phyloP scores from a whole-genome alignment of 2,888 invertebrate species.

The Trypoxylon attenuatum region DNA sequence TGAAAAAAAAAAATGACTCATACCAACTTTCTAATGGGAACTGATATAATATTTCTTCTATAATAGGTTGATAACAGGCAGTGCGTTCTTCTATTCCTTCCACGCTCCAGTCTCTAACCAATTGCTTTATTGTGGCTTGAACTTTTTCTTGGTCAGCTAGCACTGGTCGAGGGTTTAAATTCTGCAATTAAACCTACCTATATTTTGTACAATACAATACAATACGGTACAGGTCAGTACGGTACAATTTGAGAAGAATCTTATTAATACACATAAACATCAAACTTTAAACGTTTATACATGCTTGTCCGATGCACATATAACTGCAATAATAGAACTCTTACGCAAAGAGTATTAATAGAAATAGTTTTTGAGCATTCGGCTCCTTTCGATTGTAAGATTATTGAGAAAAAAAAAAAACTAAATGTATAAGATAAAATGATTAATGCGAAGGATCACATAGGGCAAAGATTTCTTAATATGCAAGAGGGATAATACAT shows the following conservation, averaged over 20 bases:
- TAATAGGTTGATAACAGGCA: slow-evolving; percentile 92
- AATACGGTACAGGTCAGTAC: too few relatives aligned
- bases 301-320: neutral
- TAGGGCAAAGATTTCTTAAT: slow-evolving; percentile 14
- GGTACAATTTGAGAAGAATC: slow-evolving; percentile 13
- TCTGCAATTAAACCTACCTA: slow-evolving; percentile 68
- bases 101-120: slow-evolving; percentile 97
- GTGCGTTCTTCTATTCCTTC: slow-evolving; percentile 88
- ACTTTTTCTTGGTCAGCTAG: slow-evolving; percentile 84
- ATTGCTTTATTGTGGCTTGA: slow-evolving; percentile 94
- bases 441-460: neutral
- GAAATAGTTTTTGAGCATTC: too few relatives aligned
- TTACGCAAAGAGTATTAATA: too few relatives aligned
- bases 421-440: neutral
- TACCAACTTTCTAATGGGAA: slow-evolving; percentile 81
- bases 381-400: too few relatives aligned
- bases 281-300: too few relatives aligned
- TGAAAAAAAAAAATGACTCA: slow-evolving; percentile 5
- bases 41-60: slow-evolving; percentile 85
- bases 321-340: too few relatives aligned
- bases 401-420: too few relatives aligned
- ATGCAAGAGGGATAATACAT: slow-evolving; percentile 45
- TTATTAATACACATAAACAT: neutral
- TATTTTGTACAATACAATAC: slow-evolving; percentile 62
- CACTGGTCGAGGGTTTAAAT: slow-evolving; percentile 67